Evolutionary conservation across 2,888 invertebrate genomes (phyloP).

Genomic region (Pristionchus exspectatus): DNA sequence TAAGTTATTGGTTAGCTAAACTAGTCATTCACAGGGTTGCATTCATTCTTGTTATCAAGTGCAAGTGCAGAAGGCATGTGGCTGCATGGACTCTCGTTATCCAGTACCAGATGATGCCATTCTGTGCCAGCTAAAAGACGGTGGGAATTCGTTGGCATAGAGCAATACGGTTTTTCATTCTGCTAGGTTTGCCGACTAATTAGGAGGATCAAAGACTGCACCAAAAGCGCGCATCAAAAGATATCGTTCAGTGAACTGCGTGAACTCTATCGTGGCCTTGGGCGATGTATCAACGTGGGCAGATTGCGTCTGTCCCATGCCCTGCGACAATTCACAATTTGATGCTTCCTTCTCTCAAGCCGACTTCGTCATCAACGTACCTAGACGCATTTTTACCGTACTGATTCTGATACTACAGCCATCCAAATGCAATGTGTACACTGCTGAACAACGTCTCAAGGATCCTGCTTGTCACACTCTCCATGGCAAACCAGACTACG

Average conservation of each 20-base stretch:
- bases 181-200: no score
- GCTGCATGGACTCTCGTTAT: constrained; percentile 62
- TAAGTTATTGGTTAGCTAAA: no score
- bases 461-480: neutral
- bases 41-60: constrained; percentile 59
- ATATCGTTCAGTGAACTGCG: constrained; percentile 51
- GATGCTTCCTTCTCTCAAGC: neutral
- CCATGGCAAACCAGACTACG: neutral
- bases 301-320: constrained; percentile 58
- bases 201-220: no score
- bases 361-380: constrained; percentile 10
- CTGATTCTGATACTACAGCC: neutral
- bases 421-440: neutral
- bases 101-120: constrained; percentile 35
- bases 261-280: constrained; percentile 53
- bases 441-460: neutral
- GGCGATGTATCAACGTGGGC: constrained; percentile 60
- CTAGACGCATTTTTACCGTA: neutral
- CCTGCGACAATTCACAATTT: constrained; percentile 58
- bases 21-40: constrained; percentile 13
- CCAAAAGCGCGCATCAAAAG: no score
- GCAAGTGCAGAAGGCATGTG: constrained; percentile 57
- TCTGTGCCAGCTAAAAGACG: constrained; percentile 55
- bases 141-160: neutral
- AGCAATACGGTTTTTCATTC: no score